Evolutionary conservation across 2,797 vertebrate genomes (phyloP).

Genomic region (Sebastes variabilis): DNA sequence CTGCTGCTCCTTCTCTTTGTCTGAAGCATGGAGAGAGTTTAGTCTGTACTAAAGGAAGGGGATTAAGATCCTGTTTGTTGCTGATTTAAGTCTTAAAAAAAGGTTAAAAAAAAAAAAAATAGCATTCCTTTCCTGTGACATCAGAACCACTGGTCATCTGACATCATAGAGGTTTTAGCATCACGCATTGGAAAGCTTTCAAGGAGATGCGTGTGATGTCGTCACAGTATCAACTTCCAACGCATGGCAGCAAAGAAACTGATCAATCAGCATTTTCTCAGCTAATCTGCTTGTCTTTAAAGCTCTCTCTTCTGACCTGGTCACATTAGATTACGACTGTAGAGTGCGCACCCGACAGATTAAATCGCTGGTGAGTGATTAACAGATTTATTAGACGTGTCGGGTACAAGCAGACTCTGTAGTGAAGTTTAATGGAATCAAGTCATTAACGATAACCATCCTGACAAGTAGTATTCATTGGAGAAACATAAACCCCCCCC

Average conservation of each 20-base stretch:
- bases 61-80: background rate
- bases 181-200: conserved; percentile 21
- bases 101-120: background rate
- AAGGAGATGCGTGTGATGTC: conserved; percentile 37
- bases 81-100: background rate
- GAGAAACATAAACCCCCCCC: background rate
- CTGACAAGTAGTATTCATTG: background rate
- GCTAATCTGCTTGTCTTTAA: conserved; percentile 85
- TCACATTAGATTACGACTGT: conserved; percentile 83
- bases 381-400: conserved; percentile 54
- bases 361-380: conserved; percentile 59
- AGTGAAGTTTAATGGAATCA: conserved; percentile 31
- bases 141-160: conserved; percentile 17
- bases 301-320: conserved; percentile 78
- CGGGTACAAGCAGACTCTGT: conserved; percentile 14
- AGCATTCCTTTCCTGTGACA: background rate
- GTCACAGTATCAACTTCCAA: conserved; percentile 59
- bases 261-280: conserved; percentile 77
- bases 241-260: conserved; percentile 54
- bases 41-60: background rate
- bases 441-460: background rate
- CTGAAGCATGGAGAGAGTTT: conserved; percentile 39
- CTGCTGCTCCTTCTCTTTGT: conserved; percentile 38
- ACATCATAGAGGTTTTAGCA: conserved; percentile 54
- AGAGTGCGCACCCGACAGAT: conserved; percentile 78